Percentiles rank a stretch among this genome's conserved stretches.
Conservation (phyloP, 2,113 vertebrate species). For the Gallinago undulata region DNA sequence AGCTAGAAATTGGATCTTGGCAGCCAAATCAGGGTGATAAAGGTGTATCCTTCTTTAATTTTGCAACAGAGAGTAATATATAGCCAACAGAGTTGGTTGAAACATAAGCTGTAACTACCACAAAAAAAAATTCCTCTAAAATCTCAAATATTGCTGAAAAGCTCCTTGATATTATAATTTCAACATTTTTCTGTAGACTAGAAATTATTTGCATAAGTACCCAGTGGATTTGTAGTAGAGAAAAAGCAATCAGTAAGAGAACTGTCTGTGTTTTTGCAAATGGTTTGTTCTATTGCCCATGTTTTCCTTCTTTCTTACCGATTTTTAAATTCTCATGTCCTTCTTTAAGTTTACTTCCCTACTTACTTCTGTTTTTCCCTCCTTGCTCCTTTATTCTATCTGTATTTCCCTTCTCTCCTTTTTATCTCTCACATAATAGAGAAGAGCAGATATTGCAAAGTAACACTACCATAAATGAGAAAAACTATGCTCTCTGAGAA, state of each 20-base stretch:
- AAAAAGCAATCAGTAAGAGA: background rate
- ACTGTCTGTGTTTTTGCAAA: background rate
- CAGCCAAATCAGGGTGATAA: background rate
- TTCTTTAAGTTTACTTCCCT: background rate
- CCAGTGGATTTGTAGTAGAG: background rate
- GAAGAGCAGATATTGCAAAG: background rate
- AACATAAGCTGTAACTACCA: background rate
- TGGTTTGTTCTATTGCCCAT: background rate
- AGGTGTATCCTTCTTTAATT: background rate
- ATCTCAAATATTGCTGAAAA: background rate
- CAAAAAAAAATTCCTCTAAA: background rate
- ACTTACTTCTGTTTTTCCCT: background rate
- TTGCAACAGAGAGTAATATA: background rate
- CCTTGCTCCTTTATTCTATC: background rate
- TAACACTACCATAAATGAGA: background rate
- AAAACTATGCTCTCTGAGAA: background rate
- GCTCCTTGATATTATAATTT: background rate
- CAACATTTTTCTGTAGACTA: background rate
- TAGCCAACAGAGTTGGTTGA: background rate
- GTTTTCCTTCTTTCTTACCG: background rate
- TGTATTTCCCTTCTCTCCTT: background rate
- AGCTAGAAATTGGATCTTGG: background rate
- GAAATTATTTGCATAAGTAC: background rate
- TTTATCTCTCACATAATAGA: background rate
- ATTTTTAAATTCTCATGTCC: background rate